These are phyloP conservation scores for Babylonia areolata DNA, from an alignment of 1,140 invertebrate genomes.

Conservation along the genomic window DNA sequence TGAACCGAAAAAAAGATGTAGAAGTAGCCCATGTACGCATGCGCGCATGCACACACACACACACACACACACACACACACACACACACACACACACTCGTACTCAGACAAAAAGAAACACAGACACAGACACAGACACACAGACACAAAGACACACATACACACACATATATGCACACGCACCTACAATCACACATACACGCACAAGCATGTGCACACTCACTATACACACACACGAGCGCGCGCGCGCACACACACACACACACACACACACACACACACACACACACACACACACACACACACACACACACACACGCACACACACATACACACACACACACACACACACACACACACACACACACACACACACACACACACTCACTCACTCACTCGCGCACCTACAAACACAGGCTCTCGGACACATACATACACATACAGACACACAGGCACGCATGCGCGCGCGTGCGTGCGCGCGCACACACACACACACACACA, in stretches of 20 bases:
- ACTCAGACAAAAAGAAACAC: too few species aligned
- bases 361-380: slow-evolving; percentile 3
- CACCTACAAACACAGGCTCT: too few species aligned
- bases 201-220: not conserved
- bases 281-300: not conserved
- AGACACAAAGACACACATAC: slow-evolving; percentile 13
- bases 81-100: not conserved
- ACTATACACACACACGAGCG: not conserved
- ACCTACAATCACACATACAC: not conserved
- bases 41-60: too few species aligned
- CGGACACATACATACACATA: not conserved
- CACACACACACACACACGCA: slow-evolving; percentile 7
- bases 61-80: too few species aligned
- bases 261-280: not conserved
- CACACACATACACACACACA: not conserved
- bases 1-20: too few species aligned
- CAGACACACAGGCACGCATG: not conserved
- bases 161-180: not conserved
- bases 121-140: not conserved
- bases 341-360: not conserved
- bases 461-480: too few species aligned
- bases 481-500: too few species aligned
- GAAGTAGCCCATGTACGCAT: too few species aligned
- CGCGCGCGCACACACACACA: not conserved
- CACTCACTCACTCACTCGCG: not conserved